Evolutionary conservation across 2,797 vertebrate genomes (phyloP).

Genomic region (Oreonectes daqikongensis): DNA sequence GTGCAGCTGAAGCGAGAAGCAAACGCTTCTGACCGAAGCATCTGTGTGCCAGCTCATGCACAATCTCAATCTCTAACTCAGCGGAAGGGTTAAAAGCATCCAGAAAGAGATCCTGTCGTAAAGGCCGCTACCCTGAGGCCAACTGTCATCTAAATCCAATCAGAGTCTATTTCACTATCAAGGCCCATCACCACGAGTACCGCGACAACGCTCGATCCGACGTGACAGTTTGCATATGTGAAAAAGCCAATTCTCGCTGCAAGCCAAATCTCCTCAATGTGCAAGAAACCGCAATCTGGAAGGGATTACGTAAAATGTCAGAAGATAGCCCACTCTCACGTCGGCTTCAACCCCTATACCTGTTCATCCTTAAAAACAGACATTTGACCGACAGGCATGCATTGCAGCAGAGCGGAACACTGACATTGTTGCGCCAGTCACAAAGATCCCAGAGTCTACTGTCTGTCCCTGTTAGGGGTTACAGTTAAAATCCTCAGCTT

Average conservation of each 20-base stretch:
- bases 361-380: slow-evolving; percentile 94
- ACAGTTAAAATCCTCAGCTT: slow-evolving; percentile 41
- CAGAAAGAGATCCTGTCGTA: slow-evolving; percentile 69
- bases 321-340: slow-evolving; percentile 76
- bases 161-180: slow-evolving; percentile 83
- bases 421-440: slow-evolving; percentile 85
- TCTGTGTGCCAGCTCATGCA: slow-evolving; percentile 7
- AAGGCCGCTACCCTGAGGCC: slow-evolving; percentile 77
- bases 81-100: slow-evolving; percentile 71
- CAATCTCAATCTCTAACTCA: slow-evolving; percentile 66
- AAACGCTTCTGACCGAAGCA: background rate
- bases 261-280: slow-evolving; percentile 87
- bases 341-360: slow-evolving; percentile 80
- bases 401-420: slow-evolving; percentile 77
- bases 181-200: slow-evolving; percentile 74
- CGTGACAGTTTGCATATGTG: slow-evolving; percentile 96
- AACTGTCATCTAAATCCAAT: slow-evolving; percentile 81
- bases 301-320: slow-evolving; percentile 98
- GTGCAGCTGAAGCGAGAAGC: background rate
- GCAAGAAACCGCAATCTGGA: slow-evolving; percentile 88
- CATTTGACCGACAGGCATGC: slow-evolving; percentile 85
- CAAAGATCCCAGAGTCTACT: slow-evolving; percentile 78
- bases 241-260: slow-evolving; percentile 96
- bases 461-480: slow-evolving; percentile 68
- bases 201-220: slow-evolving; percentile 79